Base-by-base conservation (phyloP, 2,888 invertebrate genomes). In the Steromphala cineraria region DNA sequence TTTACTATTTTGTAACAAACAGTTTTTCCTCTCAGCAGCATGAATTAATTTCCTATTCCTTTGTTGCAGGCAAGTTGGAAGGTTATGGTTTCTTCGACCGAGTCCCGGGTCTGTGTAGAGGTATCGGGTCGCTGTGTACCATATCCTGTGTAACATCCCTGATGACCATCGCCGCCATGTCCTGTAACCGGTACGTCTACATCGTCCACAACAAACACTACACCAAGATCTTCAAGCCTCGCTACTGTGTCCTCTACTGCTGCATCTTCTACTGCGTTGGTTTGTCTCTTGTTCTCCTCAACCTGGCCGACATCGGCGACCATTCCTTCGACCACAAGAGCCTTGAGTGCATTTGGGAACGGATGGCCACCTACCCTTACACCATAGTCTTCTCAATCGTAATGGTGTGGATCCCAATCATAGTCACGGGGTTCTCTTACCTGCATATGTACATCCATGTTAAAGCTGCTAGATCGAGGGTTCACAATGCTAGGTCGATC, bases 301-400 rank as follows among this genome's bases (percentile, higher is more conserved):
- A 88, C 82, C 82, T 87, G 28, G 67, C 83, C n/a, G 87, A 84
- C 55, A 83, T 86, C 53, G 86, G 87, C 4, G 87, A 83, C 40
- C 87, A 88, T 71, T 62, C 62, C 40, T 89, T 87, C 56, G 89
- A 89, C 83, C 77, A 67, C 75, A 87, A 87, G 80, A 85, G 84
- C 56, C 81, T 84, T 74, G 82, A 82, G 24, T 89, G 89, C 79
- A 84, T 89, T 46, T 89, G 89, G 89, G 86, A 88, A 75, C 82
- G 88, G 13, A 84, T 85, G 80, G 86, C 85, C 21, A 85, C 80
- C 31, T 80, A 81, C 67, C 71, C 81, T 13, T 89, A 86, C 81
- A 89, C 88, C n/a, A 67, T 88, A 19, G 74, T 86, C 3, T 87
- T 87, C n/a, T 52, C 84, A 10, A 55, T 85, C 24, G 82, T 81